These are phyloP conservation scores for Darevskia nairensis DNA, from an alignment of 2,797 vertebrate genomes.

Conservation along the genomic window DNA sequence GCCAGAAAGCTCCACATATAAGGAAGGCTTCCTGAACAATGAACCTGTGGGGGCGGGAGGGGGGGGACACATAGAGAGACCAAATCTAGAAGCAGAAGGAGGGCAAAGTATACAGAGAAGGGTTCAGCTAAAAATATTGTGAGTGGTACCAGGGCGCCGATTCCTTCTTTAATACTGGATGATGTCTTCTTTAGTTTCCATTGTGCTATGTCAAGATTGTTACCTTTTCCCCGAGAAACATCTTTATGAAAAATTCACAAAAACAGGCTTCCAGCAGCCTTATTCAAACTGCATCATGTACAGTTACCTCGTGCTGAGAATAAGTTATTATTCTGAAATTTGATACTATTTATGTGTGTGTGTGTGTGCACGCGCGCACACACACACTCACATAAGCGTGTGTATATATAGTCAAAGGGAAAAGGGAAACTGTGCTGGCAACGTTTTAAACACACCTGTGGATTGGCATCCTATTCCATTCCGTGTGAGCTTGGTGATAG, in stretches of 20 bases:
- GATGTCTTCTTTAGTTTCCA: background rate
- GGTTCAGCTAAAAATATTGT: background rate
- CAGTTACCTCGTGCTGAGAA: background rate
- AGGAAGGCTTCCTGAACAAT: background rate
- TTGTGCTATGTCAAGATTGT: background rate
- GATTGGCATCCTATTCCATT: background rate
- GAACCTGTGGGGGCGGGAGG: accelerated
- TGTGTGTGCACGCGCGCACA: background rate
- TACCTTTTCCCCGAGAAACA: background rate
- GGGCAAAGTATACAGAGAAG: background rate
- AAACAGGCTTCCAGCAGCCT: background rate
- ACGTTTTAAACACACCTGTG: background rate
- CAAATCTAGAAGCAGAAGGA: background rate
- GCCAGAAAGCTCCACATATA: background rate
- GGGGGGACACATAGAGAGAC: background rate
- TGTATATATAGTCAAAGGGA: background rate
- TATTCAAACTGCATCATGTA: background rate
- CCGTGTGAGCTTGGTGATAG: background rate
- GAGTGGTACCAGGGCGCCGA: accelerated
- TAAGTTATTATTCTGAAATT: slow-evolving; percentile 4
- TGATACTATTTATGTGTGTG: background rate
- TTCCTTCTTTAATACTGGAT: background rate
- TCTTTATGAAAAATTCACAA: background rate
- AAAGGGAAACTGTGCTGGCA: background rate
- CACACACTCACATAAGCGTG: background rate